phyloP scores from a whole-genome alignment of 2,797 vertebrate species.

The Nannoperca obscura region DNA sequence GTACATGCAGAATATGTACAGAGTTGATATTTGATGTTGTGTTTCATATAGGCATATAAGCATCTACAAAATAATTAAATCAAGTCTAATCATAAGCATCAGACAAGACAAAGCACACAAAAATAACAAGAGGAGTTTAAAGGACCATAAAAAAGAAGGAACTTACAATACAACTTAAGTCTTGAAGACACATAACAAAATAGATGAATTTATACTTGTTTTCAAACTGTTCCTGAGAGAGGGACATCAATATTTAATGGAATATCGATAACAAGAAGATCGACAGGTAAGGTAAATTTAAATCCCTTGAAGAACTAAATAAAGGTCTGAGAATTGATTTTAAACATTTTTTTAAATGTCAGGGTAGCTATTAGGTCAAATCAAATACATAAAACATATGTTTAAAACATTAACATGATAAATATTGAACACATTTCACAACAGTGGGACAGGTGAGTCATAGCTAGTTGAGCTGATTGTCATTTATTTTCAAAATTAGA shows the following conservation, averaged over 20 bases:
- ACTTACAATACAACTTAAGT: not conserved
- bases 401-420: not conserved
- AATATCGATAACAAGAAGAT: not conserved
- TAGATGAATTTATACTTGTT: not conserved
- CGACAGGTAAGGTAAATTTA: not conserved
- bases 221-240: not conserved
- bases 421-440: not conserved
- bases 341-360: not conserved
- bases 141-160: not conserved
- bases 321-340: not conserved
- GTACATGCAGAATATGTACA: not conserved
- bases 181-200: not conserved
- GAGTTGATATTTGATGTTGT: constrained; percentile 1
- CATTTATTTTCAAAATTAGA: not conserved
- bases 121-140: not conserved
- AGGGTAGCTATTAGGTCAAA: not conserved
- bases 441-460: not conserved
- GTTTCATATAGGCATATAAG: not conserved
- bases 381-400: not conserved
- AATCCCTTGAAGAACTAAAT: not conserved
- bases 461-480: not conserved
- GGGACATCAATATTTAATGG: not conserved
- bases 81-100: not conserved
- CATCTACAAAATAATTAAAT: not conserved
- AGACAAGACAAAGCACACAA: not conserved